Percentiles rank a stretch among this genome's conserved stretches.
Conservation (phyloP, 2,113 vertebrate species). For the Patagioenas fasciata region DNA sequence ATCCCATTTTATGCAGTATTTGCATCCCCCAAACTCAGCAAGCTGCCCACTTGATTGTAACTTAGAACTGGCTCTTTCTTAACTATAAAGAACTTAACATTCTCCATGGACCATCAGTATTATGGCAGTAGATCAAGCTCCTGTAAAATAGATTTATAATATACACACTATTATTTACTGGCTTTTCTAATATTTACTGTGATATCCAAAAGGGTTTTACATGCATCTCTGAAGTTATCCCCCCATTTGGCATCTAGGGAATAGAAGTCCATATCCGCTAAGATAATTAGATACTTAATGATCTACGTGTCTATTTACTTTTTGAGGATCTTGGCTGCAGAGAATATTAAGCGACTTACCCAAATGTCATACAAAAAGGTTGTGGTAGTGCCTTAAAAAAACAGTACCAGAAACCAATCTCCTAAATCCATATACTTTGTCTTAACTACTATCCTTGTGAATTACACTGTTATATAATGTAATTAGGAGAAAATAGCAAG, state of each 20-base stretch:
- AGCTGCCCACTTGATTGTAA: not conserved
- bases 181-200: constrained; percentile 52
- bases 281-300: constrained; percentile 73
- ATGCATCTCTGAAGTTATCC: constrained; percentile 22
- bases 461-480: constrained; percentile 68
- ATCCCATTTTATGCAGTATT: not conserved
- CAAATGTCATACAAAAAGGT: constrained; percentile 63
- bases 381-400: not conserved
- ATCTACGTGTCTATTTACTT: constrained; percentile 70
- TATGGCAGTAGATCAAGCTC: not conserved
- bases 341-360: constrained; percentile 55
- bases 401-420: constrained; percentile 52
- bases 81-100: not conserved
- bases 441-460: constrained; percentile 66
- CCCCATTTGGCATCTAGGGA: constrained; percentile 54
- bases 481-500: constrained; percentile 72
- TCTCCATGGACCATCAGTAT: not conserved
- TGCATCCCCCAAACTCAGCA: not conserved
- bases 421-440: constrained; percentile 67
- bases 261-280: constrained; percentile 62
- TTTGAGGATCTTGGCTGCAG: constrained; percentile 51
- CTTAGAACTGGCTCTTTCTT: not conserved
- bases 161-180: constrained; percentile 10
- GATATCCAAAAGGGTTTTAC: constrained; percentile 22
- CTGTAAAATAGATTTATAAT: constrained; percentile 27